Conservation (phyloP, 2,113 vertebrate species). For the Echinops telfairi region DNA sequence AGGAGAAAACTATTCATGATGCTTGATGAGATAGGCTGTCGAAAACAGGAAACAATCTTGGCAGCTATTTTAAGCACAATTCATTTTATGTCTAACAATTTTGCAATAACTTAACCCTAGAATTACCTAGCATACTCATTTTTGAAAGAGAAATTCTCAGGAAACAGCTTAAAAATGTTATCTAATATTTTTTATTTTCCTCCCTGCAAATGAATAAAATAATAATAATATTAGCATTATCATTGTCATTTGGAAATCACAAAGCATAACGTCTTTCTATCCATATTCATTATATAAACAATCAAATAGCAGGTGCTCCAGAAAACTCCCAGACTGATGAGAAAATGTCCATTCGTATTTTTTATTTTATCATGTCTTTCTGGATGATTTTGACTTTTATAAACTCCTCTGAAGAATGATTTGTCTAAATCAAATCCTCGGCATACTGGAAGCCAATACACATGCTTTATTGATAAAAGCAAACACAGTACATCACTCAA, state of each 20-base stretch:
- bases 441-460: not conserved
- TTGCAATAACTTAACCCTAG: not conserved
- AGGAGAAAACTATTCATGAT: not conserved
- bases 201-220: slow-evolving; percentile 16
- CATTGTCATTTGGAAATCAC: not conserved
- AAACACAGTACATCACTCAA: not conserved
- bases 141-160: not conserved
- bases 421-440: not conserved
- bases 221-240: not conserved
- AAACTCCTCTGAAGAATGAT: not conserved
- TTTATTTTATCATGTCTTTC: slow-evolving; percentile 6
- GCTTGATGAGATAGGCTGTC: not conserved
- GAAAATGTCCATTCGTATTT: not conserved
- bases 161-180: not conserved
- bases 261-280: no score
- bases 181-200: slow-evolving; percentile 7
- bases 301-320: not conserved
- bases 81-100: not conserved
- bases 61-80: not conserved
- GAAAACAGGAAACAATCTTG: not conserved
- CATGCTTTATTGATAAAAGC: not conserved
- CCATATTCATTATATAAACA: not conserved
- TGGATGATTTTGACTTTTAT: not conserved
- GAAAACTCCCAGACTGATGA: not conserved
- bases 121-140: not conserved